Percentiles rank a stretch among this genome's conserved stretches.
phyloP scores from a whole-genome alignment of 2,113 vertebrate species.

The Dunckerocampus dactyliophorus region DNA sequence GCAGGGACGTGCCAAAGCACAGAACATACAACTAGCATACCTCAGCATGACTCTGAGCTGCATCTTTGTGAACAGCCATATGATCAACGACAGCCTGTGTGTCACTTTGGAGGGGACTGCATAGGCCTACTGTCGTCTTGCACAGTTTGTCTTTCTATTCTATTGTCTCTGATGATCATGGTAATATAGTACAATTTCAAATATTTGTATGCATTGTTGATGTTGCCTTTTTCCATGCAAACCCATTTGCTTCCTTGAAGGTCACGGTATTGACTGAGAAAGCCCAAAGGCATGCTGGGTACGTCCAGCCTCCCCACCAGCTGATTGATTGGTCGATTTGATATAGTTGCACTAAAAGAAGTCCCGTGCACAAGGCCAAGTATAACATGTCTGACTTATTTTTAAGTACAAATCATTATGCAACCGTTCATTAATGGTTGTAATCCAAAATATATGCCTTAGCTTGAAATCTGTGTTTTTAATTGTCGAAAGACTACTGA shows the following conservation, averaged over 20 bases:
- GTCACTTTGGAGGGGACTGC: too few relatives aligned
- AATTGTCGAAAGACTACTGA: conserved; percentile 17
- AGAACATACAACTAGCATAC: background rate
- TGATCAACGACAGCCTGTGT: too few relatives aligned
- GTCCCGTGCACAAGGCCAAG: conserved; percentile 3
- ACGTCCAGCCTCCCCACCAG: conserved; percentile 25
- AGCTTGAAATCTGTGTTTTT: too few relatives aligned
- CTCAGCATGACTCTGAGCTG: background rate
- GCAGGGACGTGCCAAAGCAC: background rate
- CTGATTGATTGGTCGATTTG: conserved; percentile 41
- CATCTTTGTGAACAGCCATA: background rate
- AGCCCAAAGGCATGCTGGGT: conserved; percentile 23
- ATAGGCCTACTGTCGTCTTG: too few relatives aligned
- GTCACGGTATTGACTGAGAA: conserved; percentile 49
- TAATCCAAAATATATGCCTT: background rate
- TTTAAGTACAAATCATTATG: background rate
- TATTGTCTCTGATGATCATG: too few relatives aligned
- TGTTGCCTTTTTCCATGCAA: background rate
- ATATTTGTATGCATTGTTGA: conserved; percentile 31
- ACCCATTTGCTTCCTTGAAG: conserved; percentile 30
- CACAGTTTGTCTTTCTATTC: too few relatives aligned
- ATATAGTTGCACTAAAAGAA: conserved; percentile 29
- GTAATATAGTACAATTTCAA: background rate
- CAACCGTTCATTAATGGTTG: background rate
- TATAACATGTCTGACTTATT: background rate